A percentile compares a stretch with the other conserved stretches of the same genome.
phyloP scores from a whole-genome alignment of 2,888 invertebrate species.

The Aphidoletes aphidimyza region DNA sequence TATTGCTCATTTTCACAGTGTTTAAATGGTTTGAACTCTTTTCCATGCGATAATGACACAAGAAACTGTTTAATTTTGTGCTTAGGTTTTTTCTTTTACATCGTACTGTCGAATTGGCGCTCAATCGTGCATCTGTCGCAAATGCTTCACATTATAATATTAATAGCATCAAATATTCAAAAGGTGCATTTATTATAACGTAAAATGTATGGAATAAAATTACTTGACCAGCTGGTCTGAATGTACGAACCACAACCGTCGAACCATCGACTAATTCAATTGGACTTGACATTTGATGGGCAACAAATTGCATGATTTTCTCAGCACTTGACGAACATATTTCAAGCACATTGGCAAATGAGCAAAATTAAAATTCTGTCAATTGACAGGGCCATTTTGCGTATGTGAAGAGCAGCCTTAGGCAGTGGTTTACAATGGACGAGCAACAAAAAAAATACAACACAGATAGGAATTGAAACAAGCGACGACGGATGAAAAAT shows the following conservation, averaged over 20 bases:
- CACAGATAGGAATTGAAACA: not conserved
- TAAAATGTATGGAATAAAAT: not conserved
- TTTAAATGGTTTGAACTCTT: not conserved
- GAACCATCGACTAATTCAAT: not conserved
- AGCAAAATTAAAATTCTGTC: too few relatives aligned
- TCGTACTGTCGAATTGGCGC: not conserved
- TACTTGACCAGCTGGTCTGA: conserved; percentile 52
- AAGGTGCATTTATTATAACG: not conserved
- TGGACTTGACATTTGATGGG: too few relatives aligned
- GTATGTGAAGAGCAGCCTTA: too few relatives aligned
- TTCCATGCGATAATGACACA: too few relatives aligned
- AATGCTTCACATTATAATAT: not conserved
- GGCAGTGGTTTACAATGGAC: too few relatives aligned
- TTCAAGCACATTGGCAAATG: too few relatives aligned
- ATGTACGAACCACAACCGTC: not conserved
- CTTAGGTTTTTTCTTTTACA: not conserved
- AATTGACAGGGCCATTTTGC: too few relatives aligned
- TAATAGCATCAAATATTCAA: not conserved
- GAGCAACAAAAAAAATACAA: not conserved
- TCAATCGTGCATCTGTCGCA: not conserved
- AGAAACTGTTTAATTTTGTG: not conserved
- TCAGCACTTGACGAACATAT: too few relatives aligned
- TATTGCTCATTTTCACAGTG: not conserved
- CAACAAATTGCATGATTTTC: too few relatives aligned
- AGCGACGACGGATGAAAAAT: not conserved